These are phyloP conservation scores for Falco cherrug DNA, from an alignment of 2,797 vertebrate genomes.

Conservation along the genomic window DNA sequence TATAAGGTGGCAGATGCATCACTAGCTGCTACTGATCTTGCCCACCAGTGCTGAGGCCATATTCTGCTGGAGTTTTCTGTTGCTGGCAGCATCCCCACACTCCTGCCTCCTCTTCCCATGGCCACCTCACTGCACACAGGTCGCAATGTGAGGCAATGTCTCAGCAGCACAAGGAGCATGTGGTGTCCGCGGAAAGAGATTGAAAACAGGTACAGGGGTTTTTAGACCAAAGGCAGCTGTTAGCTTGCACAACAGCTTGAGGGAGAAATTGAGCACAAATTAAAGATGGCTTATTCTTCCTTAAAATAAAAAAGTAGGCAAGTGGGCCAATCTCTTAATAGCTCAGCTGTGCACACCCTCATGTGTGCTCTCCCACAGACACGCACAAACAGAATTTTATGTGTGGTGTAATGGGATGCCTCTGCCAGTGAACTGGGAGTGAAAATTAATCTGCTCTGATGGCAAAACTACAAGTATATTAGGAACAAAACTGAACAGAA, in stretches of 20 bases:
- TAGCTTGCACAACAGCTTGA: not conserved
- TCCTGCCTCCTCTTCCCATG: not conserved
- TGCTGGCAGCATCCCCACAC: not conserved
- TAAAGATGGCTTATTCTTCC: not conserved
- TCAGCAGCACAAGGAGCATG: not conserved
- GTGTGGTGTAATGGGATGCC: not conserved
- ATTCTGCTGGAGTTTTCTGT: not conserved
- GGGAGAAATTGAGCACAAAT: not conserved
- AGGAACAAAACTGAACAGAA: not conserved
- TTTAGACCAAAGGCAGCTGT: not conserved
- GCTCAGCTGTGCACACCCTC: not conserved
- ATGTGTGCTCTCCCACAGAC: not conserved
- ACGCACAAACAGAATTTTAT: not conserved
- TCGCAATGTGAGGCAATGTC: fast-evolving
- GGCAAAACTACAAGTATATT: not conserved
- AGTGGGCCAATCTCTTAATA: not conserved
- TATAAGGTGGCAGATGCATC: not conserved
- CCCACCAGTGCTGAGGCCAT: fast-evolving
- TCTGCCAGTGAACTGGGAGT: not conserved
- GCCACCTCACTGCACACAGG: fast-evolving
- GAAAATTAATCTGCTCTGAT: conserved; percentile 15
- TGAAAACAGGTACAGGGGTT: not conserved
- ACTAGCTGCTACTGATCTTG: not conserved
- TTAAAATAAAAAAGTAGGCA: not conserved
- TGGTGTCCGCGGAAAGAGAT: not conserved